Conservation (phyloP, 1,140 invertebrate species). For the Drosophila erecta region DNA sequence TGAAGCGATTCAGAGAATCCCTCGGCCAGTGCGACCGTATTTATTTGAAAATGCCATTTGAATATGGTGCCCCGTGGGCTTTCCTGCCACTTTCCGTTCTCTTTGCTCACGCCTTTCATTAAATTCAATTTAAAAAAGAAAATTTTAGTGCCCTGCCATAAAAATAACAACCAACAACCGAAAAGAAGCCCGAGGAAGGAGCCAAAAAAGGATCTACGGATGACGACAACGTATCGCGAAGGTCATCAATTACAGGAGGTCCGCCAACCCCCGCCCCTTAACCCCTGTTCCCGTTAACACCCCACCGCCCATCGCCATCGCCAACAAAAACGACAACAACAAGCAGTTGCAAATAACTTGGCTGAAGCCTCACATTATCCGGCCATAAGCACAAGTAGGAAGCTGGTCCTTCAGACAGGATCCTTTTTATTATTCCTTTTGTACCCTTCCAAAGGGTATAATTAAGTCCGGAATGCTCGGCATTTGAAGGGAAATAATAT, state of each 20-base stretch:
- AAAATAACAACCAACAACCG: conserved; percentile 59
- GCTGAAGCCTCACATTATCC: conserved; percentile 78
- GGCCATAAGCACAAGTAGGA: conserved; percentile 78
- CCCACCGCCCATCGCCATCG: conserved; percentile 5
- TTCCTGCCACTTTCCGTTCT: conserved; percentile 10
- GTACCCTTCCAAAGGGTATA: background rate
- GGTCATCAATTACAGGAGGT: conserved; percentile 77
- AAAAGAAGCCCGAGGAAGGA: conserved; percentile 22
- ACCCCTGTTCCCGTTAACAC: conserved; percentile 27
- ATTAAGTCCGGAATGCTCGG: too few species aligned
- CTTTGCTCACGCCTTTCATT: conserved; percentile 72
- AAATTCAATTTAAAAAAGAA: conserved; percentile 78
- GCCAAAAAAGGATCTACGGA: conserved; percentile 58
- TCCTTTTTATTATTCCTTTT: conserved; percentile 49
- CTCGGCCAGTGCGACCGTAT: conserved; percentile 46
- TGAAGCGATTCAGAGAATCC: conserved; percentile 45
- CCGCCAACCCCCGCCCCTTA: conserved; percentile 47
- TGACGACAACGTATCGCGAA: conserved; percentile 73
- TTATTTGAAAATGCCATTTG: conserved; percentile 70
- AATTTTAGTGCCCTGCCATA: conserved; percentile 78
- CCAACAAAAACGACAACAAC: conserved; percentile 25
- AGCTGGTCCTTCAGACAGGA: conserved; percentile 57
- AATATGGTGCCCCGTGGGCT: conserved; percentile 67
- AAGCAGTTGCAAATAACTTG: conserved; percentile 79
- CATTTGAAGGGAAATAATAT: too few species aligned